Conservation (phyloP, 1,140 invertebrate genomes). For the Tyrophagus putrescentiae region DNA sequence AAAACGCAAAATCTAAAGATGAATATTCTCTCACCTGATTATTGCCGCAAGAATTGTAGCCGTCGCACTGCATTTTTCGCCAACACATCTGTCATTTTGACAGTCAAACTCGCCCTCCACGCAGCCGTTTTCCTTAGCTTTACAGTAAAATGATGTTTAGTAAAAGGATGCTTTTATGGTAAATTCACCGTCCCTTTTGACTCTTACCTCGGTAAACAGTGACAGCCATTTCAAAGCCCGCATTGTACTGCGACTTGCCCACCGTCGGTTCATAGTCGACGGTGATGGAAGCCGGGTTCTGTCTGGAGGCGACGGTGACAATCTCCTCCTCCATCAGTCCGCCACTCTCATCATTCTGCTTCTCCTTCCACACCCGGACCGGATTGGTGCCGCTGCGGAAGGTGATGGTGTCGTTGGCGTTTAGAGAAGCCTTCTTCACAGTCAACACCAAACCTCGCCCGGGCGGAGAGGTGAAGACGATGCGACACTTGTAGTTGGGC, state of each 20-base stretch:
- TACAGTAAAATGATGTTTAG: neutral
- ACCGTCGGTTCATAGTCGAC: neutral
- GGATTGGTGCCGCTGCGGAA: slow-evolving; percentile 14
- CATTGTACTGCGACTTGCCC: neutral
- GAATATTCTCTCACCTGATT: no score
- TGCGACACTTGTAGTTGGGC: slow-evolving; percentile 1
- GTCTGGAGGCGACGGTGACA: neutral
- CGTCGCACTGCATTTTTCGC: slow-evolving; percentile 8
- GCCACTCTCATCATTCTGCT: neutral
- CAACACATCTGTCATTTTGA: slow-evolving; percentile 11
- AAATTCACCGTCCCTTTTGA: neutral
- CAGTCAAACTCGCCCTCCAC: slow-evolving; percentile 11
- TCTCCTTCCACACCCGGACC: neutral
- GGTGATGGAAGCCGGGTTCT: neutral
- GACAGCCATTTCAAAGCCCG: slow-evolving; percentile 15
- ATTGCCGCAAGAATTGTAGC: slow-evolving; percentile 17
- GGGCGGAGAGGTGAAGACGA: neutral
- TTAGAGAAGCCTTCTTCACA: slow-evolving; percentile 3
- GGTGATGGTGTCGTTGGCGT: slow-evolving; percentile 11
- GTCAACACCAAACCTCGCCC: neutral
- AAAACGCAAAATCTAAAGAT: no score
- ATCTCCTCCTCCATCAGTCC: slow-evolving; percentile 1
- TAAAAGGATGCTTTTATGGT: no score
- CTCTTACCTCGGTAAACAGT: slow-evolving; percentile 9
- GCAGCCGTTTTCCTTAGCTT: neutral